Base-by-base conservation (phyloP, 2,888 invertebrate species). In the Lamellibrachia columna region DNA sequence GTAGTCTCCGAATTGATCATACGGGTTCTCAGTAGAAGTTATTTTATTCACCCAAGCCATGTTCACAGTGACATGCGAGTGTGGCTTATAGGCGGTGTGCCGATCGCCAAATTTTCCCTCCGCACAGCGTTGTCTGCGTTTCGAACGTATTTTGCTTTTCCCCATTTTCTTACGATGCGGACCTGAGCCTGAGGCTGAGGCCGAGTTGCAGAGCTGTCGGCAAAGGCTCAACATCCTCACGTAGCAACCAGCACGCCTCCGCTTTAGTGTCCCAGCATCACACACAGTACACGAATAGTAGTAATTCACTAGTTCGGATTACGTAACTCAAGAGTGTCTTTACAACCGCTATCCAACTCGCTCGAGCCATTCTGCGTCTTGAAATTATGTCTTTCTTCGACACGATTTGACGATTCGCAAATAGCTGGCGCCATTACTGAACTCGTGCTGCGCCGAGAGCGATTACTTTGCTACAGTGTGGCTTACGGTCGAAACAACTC, bases 11-110 rank as follows among this genome's bases (percentile, higher is more conserved):
- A 75, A 75, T 22, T 75, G 75, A 22, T 75, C 75, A n/a, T 75
- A 75, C 3, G 75, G 75, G 75, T 75, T 75, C 22, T 22, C 75
- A n/a, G 75, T 4, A 75, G 75, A 15, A 6, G 22, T 75, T 2
- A 75, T 75, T 22, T 75, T 75, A 15, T 75, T 75, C 75, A 75
- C 75, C 75, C 75, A 75, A n/a, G 75, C 75, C 75, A 75, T 75
- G 75, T 75, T 75, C 22, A 75, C 75, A 4, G 75, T 75, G 75
- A 75, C 75, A n/a, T 75, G 75, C 0, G 75, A 75, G 75, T 6
- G 75, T 6, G 75, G 75, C 75, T 75, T 75, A 6, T n/a, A 75
- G 75, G 75, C 22, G 75, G 75, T 15, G 75, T 75, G 15, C 15
- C 75, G 11, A 4, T 22, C 75, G 4, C 75, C n/a, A n/a, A 1